A percentile compares a stretch with the other conserved stretches of the same genome.
Conservation (phyloP, 2,113 vertebrate species). For the Emberiza fucata region DNA sequence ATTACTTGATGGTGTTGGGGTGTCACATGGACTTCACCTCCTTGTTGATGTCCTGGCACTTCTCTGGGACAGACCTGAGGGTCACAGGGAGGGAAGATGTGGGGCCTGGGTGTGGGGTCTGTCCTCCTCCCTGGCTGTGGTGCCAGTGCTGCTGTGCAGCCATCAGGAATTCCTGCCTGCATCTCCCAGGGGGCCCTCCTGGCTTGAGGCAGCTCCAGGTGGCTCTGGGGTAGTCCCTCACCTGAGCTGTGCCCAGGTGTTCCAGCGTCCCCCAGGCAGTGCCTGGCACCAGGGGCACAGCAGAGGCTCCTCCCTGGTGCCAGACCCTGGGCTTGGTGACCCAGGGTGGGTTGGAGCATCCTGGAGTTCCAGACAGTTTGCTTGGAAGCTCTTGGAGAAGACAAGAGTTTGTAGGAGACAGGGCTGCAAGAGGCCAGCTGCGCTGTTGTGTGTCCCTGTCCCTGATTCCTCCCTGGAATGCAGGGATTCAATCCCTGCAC, state of each 20-base stretch:
- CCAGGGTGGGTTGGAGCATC: accelerated
- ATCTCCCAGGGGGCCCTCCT: background rate
- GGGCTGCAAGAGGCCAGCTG: background rate
- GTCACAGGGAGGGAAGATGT: background rate
- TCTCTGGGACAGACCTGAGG: background rate
- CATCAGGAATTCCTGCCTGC: background rate
- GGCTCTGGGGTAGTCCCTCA: background rate
- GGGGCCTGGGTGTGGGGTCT: background rate
- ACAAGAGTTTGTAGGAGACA: background rate
- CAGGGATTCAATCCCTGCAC: background rate
- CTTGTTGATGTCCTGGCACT: background rate
- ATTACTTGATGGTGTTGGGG: accelerated
- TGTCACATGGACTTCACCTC: background rate
- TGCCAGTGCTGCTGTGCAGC: background rate
- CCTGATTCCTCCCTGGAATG: background rate
- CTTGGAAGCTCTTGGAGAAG: background rate
- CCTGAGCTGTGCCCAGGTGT: accelerated
- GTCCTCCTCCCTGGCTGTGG: background rate
- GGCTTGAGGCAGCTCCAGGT: background rate
- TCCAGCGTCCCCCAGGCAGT: background rate
- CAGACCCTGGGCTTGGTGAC: accelerated
- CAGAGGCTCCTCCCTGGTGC: background rate
- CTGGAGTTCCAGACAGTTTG: background rate
- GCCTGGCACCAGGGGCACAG: background rate
- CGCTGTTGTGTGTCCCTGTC: background rate